phyloP scores from a whole-genome alignment of 2,113 vertebrate genomes.

The Tiliqua scincoides region DNA sequence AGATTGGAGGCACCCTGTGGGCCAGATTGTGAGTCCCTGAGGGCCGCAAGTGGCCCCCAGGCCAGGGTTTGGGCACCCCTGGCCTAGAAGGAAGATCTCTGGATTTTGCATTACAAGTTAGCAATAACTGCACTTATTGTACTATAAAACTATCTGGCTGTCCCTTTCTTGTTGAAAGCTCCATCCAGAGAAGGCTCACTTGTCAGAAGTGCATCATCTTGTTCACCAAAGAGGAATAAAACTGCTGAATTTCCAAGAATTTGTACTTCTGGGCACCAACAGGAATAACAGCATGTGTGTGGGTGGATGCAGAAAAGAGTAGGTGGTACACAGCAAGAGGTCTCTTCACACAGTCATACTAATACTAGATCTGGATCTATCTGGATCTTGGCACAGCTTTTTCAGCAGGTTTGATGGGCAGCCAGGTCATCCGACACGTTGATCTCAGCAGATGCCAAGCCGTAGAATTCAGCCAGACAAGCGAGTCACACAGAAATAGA shows the following conservation, averaged over 20 bases:
- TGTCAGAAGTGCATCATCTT: background rate
- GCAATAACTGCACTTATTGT: background rate
- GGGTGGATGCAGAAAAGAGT: background rate
- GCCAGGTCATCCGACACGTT: slow-evolving; percentile 34
- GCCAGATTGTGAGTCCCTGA: no score
- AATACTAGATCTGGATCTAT: slow-evolving; percentile 4
- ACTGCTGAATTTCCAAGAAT: background rate
- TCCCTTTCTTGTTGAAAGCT: background rate
- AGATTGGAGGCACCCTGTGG: no score
- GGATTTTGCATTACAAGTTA: background rate
- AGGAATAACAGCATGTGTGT: background rate
- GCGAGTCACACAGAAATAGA: slow-evolving; percentile 8
- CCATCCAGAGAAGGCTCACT: slow-evolving; percentile 25
- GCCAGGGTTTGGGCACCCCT: no score
- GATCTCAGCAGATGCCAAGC: slow-evolving; percentile 15
- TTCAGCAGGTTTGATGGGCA: slow-evolving; percentile 41
- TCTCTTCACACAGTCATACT: slow-evolving; percentile 35
- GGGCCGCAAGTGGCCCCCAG: no score
- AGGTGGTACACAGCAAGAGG: slow-evolving; percentile 19
- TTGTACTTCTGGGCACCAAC: background rate
- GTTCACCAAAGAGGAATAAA: background rate
- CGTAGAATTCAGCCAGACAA: slow-evolving; percentile 33
- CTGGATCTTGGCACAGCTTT: slow-evolving; percentile 23
- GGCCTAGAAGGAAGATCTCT: background rate
- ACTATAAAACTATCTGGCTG: background rate